Base-by-base conservation (phyloP, 2,113 vertebrate species). In the Trachemys scripta region DNA sequence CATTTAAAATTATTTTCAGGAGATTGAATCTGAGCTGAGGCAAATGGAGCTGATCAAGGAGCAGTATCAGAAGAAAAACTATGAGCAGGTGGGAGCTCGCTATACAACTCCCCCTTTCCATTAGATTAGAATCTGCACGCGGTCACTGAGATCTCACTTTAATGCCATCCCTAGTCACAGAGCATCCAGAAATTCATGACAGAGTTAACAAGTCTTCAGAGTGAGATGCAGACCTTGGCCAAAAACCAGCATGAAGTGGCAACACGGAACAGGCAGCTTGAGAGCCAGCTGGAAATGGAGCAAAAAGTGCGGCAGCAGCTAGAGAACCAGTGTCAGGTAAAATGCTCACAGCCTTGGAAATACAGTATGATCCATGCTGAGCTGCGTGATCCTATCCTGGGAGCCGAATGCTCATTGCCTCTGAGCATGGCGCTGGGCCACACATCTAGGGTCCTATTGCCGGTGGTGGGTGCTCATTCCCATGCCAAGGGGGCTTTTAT, bases 11-110 rank as follows among this genome's bases (percentile, higher is more conserved):
- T 85, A 72, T 79, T 96, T 92, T 38, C 91, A 98, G 98, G 97
- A 98, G 90, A 96, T 96, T 90, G 97, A 98, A 94, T 91, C 53
- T 51, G 95, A 98, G 83, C 85, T 98, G 94, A 97, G 92, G 85
- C 96, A 96, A 65, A 97, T 97, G 95, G 97, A 98, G 88, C 84
- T 96, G 69, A 94, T 97, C n/a, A 98, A 98, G 95, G 96, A 98
- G 38, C 91, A 98, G 4, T 98, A 98, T 93, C 96, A 98, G 90
- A 98, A 98, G 87, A 98, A 97, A n/a, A 98, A 98, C 90, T 96
- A 95, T 3, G 97, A 98, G 80, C 98, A 98, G 97, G 98, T 98
- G 91, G 93, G 56, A 57, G 79, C 81, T 82, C 89, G 87, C 76
- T 59, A 24, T 38, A 16, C 57, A 57, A 78, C 27, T 35, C 38